These are phyloP conservation scores for Theretra japonica DNA, from an alignment of 2,888 invertebrate genomes.

Conservation along the genomic window DNA sequence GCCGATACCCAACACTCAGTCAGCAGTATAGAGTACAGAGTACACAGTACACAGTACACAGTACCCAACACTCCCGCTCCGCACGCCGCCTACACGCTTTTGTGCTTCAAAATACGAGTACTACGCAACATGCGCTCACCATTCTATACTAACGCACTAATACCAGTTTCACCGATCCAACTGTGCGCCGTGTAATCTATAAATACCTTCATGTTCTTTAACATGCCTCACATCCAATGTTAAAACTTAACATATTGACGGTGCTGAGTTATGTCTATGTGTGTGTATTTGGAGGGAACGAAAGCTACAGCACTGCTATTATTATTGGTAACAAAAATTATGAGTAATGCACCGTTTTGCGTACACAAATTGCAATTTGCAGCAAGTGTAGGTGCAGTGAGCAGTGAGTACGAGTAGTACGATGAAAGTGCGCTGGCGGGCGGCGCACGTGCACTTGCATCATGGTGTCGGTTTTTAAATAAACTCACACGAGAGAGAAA, in stretches of 20 bases:
- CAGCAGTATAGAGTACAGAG: no score
- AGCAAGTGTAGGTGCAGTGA: neutral
- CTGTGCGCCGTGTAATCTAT: neutral
- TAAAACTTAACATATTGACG: neutral
- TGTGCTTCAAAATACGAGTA: slow-evolving; percentile 19
- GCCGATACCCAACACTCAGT: no score
- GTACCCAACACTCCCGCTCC: neutral
- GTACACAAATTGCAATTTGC: neutral
- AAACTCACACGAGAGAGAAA: slow-evolving; percentile 12
- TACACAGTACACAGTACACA: no score
- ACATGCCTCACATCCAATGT: neutral
- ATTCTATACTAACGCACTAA: neutral
- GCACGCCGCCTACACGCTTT: neutral
- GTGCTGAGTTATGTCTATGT: neutral
- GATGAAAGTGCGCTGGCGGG: neutral
- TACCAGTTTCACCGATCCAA: slow-evolving; percentile 4
- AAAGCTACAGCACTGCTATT: neutral
- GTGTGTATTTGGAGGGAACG: neutral
- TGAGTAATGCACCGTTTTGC: neutral
- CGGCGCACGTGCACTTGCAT: slow-evolving; percentile 2
- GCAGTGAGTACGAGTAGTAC: no score
- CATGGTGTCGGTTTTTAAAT: neutral
- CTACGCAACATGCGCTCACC: slow-evolving; percentile 3
- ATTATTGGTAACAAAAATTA: neutral
- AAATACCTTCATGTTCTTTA: slow-evolving; percentile 3